These are phyloP conservation scores for Dermatemys mawii DNA, from an alignment of 2,113 vertebrate genomes.

Conservation along the genomic window DNA sequence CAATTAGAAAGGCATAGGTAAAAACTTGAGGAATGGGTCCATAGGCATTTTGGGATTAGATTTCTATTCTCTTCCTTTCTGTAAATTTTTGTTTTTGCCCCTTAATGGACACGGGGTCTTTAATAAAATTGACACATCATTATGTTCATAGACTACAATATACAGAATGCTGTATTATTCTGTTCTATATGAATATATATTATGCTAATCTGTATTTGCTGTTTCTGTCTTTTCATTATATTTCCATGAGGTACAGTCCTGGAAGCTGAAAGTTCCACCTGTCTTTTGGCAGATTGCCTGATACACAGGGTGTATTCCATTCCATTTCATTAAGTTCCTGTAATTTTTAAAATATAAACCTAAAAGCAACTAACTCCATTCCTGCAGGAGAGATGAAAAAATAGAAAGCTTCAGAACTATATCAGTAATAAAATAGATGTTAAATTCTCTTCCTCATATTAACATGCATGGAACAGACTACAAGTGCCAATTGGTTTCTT, in stretches of 20 bases:
- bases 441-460: background rate
- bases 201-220: background rate
- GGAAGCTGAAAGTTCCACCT: background rate
- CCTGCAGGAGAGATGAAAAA: background rate
- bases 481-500: background rate
- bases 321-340: background rate
- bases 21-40: background rate
- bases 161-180: background rate
- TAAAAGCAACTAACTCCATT: background rate
- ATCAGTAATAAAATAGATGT: background rate
- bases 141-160: background rate
- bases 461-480: background rate
- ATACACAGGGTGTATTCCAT: background rate
- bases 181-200: background rate
- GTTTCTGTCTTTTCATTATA: background rate
- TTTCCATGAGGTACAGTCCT: background rate
- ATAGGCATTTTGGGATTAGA: background rate
- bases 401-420: background rate
- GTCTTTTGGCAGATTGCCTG: background rate
- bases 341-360: background rate
- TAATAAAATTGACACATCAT: background rate
- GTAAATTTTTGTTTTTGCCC: background rate
- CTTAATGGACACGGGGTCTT: background rate
- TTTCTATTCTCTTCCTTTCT: background rate
- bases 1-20: background rate